A percentile compares a stretch with the other conserved stretches of the same genome.
Evolutionary conservation across 2,888 invertebrate species (phyloP).

Genomic region (Tenthredo amoena): DNA sequence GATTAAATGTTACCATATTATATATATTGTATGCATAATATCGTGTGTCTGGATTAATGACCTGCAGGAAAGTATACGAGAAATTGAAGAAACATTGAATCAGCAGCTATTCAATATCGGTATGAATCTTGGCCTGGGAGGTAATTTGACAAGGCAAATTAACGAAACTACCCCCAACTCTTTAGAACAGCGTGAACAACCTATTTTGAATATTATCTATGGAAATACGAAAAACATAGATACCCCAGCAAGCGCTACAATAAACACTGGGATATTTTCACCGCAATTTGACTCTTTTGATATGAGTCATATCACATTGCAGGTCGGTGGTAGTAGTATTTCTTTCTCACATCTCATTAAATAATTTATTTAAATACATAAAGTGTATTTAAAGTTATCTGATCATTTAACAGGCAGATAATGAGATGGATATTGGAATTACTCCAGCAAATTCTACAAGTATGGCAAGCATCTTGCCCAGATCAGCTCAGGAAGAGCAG

Average conservation of each 20-base stretch:
- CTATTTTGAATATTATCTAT: constrained; percentile 71
- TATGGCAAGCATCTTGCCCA: constrained; percentile 70
- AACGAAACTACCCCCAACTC: constrained; percentile 54
- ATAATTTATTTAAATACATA: background rate
- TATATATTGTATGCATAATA: background rate
- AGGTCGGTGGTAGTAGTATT: constrained; percentile 60
- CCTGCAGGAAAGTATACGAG: constrained; percentile 74
- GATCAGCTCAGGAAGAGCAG: constrained; percentile 66
- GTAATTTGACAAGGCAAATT: constrained; percentile 60
- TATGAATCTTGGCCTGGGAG: constrained; percentile 67
- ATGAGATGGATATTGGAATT: constrained; percentile 69
- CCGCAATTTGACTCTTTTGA: constrained; percentile 72
- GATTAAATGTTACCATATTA: background rate
- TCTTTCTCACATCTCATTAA: background rate
- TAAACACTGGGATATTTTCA: constrained; percentile 64
- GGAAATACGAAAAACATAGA: constrained; percentile 66
- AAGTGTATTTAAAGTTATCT: background rate
- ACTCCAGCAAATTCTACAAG: constrained; percentile 67
- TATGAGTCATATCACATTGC: constrained; percentile 70
- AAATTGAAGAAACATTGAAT: constrained; percentile 77
- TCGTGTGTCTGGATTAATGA: constrained; percentile 22
- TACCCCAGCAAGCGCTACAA: constrained; percentile 60
- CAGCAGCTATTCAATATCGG: constrained; percentile 75
- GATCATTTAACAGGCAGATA: constrained; percentile 61
- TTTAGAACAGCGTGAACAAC: constrained; percentile 61